These are phyloP conservation scores for Sphinx pinastri DNA, from an alignment of 2,888 invertebrate genomes.

Conservation along the genomic window DNA sequence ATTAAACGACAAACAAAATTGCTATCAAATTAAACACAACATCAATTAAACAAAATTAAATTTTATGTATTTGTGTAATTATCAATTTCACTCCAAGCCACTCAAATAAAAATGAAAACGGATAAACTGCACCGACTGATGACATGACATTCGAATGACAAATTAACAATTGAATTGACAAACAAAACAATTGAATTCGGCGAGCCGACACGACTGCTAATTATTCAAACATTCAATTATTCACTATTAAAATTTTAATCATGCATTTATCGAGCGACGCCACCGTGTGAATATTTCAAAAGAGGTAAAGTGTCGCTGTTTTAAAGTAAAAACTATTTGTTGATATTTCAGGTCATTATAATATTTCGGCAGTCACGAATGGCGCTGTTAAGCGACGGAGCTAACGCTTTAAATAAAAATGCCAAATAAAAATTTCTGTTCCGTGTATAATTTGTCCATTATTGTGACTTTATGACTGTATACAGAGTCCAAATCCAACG, in stretches of 20 bases:
- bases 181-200: conserved; percentile 64
- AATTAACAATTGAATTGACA: conserved; percentile 69
- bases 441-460: conserved; percentile 69
- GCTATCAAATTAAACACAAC: not conserved
- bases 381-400: conserved; percentile 28
- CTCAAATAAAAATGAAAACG: conserved; percentile 41
- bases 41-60: conserved; percentile 14
- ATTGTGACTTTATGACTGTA: conserved; percentile 65
- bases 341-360: not conserved
- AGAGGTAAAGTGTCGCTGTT: not conserved
- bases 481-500: conserved; percentile 62
- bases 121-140: conserved; percentile 54
- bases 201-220: conserved; percentile 58
- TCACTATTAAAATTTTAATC: conserved; percentile 16
- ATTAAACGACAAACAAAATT: not conserved
- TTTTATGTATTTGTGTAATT: not conserved
- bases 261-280: not conserved
- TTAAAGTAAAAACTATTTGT: not conserved
- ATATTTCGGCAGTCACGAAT: conserved; percentile 20
- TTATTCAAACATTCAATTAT: conserved; percentile 57
- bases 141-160: conserved; percentile 58
- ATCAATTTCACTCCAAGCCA: not conserved
- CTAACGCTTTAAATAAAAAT: conserved; percentile 32
- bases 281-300: not conserved
- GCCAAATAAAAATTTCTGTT: conserved; percentile 57